A percentile compares a stretch with the other conserved stretches of the same genome.
phyloP scores from a whole-genome alignment of 1,140 invertebrate genomes.

The Palaemon carinicauda region DNA sequence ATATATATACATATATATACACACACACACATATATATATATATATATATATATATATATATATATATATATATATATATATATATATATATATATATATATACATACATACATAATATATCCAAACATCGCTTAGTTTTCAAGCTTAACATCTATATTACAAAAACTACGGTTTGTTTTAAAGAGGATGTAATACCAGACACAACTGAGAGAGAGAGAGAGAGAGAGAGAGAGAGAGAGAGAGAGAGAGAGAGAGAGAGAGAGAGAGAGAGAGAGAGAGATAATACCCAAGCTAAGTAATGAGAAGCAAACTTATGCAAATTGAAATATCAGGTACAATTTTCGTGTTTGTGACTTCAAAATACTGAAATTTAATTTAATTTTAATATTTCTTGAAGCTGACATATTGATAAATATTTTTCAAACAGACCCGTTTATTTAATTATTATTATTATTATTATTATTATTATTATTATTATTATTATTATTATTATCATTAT shows the following conservation, averaged over 20 bases:
- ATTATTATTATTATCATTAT: too few relatives aligned
- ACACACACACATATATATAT: conserved; percentile 11
- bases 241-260: too few relatives aligned
- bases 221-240: too few relatives aligned
- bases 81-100: background rate
- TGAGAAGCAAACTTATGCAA: background rate
- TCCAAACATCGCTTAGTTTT: background rate
- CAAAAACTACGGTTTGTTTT: background rate
- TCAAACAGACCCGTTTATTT: too few relatives aligned
- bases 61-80: background rate
- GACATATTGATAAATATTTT: too few relatives aligned
- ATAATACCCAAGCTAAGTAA: background rate
- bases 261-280: conserved; percentile 8
- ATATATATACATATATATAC: conserved; percentile 23
- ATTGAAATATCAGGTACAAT: too few relatives aligned
- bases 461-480: too few relatives aligned
- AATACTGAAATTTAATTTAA: too few relatives aligned
- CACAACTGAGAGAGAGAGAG: background rate
- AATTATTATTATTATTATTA: too few relatives aligned
- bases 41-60: conserved; percentile 24
- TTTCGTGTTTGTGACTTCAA: too few relatives aligned
- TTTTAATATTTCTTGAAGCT: too few relatives aligned
- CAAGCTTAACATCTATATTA: background rate
- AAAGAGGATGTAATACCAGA: background rate
- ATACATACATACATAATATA: background rate